Evolutionary conservation across 2,888 invertebrate species (phyloP), one percentile per base, ranked within the genome.

Genomic region (Tachina lurida): DNA sequence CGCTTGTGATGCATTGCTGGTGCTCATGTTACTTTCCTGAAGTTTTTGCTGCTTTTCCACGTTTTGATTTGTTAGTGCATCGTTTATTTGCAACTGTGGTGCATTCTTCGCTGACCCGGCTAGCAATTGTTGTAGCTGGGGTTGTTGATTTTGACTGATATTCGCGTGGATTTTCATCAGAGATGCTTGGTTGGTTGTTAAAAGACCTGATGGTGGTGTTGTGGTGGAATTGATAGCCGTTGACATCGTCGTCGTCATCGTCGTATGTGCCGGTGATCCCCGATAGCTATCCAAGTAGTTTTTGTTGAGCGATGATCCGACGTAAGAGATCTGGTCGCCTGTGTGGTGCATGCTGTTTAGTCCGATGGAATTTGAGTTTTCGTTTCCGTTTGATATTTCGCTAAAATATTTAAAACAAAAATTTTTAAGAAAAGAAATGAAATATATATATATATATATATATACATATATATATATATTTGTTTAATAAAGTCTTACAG

Each of bases 341-440:
- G 93, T 95, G 94, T 94, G 96, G 96, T 93, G 95, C 96, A 94
- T 97, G 97, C 93, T 96, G 95, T 94, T 97, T 97, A 94, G 96
- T 95, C 95, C 97, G 95, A 94, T 96, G 95, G 95, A 97, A 97
- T 94, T 96, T 96, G 94, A 96, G 95, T 93, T 93, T 93, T 91
- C 92, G 91, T 78, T 90, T 92, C 88, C 93, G 92, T 89, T 93
- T 93, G 87, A 89, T 88, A 84, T 88, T 89, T 92, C 93, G 89
- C 92, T 93, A 68, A 45, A 39, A 12, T 45, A 62, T 22, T 13
- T 22, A 70, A 10, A 68, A 63, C n/a, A 12, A 73, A 4, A 49
- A 31, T 49, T n/a, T 2, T 15, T n/a, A 47, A 43, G 19, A 0
- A 58, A 54, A 67, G n/a, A 49, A 43, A 43, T 1, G 9, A n/a